These are phyloP conservation scores for Galbula dea DNA, from an alignment of 2,113 vertebrate species.

Conservation along the genomic window DNA sequence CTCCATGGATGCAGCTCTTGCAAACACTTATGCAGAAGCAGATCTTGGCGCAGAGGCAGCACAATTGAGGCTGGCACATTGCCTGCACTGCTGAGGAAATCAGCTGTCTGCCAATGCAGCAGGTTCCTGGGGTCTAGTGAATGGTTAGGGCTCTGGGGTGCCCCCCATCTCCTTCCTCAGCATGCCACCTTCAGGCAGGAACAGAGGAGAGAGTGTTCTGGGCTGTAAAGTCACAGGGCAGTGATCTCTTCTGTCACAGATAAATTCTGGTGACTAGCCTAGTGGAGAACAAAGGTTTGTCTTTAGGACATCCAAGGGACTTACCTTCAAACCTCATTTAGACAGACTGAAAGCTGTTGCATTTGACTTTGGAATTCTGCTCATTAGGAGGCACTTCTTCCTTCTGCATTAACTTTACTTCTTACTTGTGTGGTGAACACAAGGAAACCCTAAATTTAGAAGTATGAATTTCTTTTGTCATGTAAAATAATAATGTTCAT, in stretches of 20 bases:
- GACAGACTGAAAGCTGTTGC: background rate
- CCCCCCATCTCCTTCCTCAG: fast-evolving
- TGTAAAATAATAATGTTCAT: background rate
- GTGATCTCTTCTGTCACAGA: background rate
- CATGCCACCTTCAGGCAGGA: background rate
- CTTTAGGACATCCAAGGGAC: fast-evolving
- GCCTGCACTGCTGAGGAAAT: background rate
- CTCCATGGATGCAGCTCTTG: background rate
- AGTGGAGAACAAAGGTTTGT: background rate
- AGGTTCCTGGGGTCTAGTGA: background rate
- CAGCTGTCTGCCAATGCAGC: background rate
- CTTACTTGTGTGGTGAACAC: background rate
- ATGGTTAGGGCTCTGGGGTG: background rate
- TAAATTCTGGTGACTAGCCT: background rate
- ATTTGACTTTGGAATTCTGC: background rate
- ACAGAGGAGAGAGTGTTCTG: background rate
- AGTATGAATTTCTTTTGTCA: background rate
- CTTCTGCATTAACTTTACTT: background rate
- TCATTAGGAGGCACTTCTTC: background rate
- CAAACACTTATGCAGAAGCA: background rate
- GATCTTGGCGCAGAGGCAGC: background rate
- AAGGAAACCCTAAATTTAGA: background rate
- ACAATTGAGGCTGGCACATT: background rate
- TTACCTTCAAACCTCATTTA: background rate
- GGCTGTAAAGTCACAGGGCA: background rate